phyloP scores from a whole-genome alignment of 2,113 vertebrate genomes.

The Epinephelus lanceolatus region DNA sequence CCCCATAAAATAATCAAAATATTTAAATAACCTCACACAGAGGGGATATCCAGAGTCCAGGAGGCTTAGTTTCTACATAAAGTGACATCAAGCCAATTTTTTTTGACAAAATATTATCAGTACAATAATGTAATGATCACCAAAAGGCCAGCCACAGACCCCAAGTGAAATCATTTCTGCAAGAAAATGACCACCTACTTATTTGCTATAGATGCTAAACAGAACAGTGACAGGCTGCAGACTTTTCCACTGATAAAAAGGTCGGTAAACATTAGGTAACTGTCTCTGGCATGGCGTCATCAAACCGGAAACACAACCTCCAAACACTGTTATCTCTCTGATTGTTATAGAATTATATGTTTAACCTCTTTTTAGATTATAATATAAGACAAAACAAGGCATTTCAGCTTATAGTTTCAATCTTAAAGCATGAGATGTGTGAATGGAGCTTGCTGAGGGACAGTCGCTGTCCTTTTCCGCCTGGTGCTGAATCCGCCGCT shows the following conservation, averaged over 20 bases:
- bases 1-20: no score
- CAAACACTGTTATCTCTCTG: neutral
- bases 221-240: neutral
- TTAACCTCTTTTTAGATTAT: neutral
- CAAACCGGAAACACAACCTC: no score
- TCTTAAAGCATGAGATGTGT: neutral
- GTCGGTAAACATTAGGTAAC: neutral
- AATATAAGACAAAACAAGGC: neutral
- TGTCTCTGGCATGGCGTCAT: neutral
- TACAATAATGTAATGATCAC: no score
- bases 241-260: neutral
- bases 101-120: no score
- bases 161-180: no score
- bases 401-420: neutral
- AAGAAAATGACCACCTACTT: no score
- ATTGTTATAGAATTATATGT: no score
- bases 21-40: no score
- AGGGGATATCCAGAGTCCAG: no score
- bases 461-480: conserved; percentile 75
- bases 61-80: no score
- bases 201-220: neutral
- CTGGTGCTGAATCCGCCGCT: conserved; percentile 76
- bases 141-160: no score
- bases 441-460: neutral
- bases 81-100: no score